These are phyloP conservation scores for Halcyon smyrnensis DNA, from an alignment of 2,797 vertebrate genomes.

Conservation along the genomic window DNA sequence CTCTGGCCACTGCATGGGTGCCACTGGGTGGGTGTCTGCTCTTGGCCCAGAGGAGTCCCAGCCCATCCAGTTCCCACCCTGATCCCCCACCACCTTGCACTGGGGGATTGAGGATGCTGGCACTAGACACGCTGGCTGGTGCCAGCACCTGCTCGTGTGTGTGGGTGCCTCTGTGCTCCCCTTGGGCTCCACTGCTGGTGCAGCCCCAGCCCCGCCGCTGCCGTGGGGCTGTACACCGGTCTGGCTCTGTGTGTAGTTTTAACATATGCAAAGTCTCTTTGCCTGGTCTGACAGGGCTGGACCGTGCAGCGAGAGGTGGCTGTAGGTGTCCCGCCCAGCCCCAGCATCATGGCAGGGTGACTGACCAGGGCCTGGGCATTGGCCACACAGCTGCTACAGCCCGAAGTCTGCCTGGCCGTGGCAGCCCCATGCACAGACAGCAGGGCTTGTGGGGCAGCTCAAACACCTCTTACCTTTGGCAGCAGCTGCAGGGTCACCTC, in stretches of 20 bases:
- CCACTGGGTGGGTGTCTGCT: neutral
- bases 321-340: neutral
- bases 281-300: neutral
- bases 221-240: neutral
- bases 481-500: conserved; percentile 20
- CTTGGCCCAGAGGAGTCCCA: neutral
- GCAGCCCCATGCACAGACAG: neutral
- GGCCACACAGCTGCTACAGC: neutral
- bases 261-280: conserved; percentile 27
- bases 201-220: neutral
- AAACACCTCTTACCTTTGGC: neutral
- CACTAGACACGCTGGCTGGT: neutral
- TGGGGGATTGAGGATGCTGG: neutral
- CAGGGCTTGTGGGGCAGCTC: neutral
- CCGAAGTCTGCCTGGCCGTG: neutral
- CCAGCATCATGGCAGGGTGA: neutral
- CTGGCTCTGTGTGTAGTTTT: neutral
- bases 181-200: neutral
- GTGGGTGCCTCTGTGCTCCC: neutral
- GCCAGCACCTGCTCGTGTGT: neutral
- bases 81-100: neutral
- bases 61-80: neutral
- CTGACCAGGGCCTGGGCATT: neutral
- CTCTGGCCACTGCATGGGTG: accelerated
- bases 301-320: neutral